Evolutionary conservation across 1,140 invertebrate species (phyloP).

Genomic region (Zaprionus kolodkinae): DNA sequence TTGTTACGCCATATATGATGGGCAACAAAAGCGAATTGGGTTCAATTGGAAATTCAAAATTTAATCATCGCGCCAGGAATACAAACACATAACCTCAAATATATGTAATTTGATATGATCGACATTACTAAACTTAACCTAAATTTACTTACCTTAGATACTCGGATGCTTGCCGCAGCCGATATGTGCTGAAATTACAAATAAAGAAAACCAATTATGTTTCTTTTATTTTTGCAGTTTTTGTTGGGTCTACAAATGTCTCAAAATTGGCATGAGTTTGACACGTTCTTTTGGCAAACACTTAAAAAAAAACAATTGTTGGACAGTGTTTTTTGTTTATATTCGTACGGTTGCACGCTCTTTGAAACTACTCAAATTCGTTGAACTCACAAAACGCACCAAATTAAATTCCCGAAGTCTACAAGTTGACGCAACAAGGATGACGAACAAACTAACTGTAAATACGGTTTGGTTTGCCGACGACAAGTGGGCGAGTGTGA

Average conservation of each 20-base stretch:
- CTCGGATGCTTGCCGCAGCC: slow-evolving; percentile 1
- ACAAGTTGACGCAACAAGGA: slow-evolving; percentile 30
- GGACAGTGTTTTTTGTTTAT: slow-evolving; percentile 21
- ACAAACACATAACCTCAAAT: not conserved
- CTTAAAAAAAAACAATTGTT: slow-evolving; percentile 43
- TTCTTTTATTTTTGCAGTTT: not conserved
- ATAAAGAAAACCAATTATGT: slow-evolving; percentile 29
- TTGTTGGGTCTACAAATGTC: not conserved
- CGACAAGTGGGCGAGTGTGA: slow-evolving; percentile 6
- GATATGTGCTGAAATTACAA: slow-evolving; percentile 22
- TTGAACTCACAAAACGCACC: slow-evolving; percentile 29
- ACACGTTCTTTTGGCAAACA: slow-evolving; percentile 27
- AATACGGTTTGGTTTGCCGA: slow-evolving; percentile 23
- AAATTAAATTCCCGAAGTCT: not conserved
- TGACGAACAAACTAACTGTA: slow-evolving; percentile 45
- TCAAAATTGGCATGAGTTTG: not conserved
- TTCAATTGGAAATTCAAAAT: slow-evolving; percentile 24
- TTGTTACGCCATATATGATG: not conserved
- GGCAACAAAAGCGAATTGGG: not conserved
- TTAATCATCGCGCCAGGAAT: not conserved
- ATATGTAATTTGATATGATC: slow-evolving; percentile 8
- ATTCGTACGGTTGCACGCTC: slow-evolving; percentile 24
- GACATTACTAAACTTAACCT: slow-evolving; percentile 9
- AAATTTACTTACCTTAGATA: slow-evolving; percentile 11
- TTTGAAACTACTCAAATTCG: slow-evolving; percentile 37